Evolutionary conservation across 2,888 invertebrate genomes (phyloP), one percentile per base, ranked within the genome.

Genomic region (Cosmia trapezina): DNA sequence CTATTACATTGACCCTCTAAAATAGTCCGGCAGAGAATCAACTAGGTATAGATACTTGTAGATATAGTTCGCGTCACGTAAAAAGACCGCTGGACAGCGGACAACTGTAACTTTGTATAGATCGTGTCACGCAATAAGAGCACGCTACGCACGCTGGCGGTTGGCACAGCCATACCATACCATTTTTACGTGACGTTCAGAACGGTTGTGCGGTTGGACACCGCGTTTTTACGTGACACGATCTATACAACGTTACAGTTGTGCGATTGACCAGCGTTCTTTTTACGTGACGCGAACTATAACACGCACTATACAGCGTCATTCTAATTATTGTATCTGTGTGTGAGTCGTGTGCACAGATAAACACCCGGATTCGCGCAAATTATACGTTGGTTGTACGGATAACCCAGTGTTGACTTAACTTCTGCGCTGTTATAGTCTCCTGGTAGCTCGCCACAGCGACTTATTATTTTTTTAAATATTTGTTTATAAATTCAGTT

Each of bases 341-440:
- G 71, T 60, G 74, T 66, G 70, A 51, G 61, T 54, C 68, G 76
- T 72, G 59, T 60, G 69, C 74, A 76, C 76, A 84, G 86, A 86
- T 83, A 84, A 78, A 86, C 73, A 65, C 73, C 64, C 71, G 67
- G 76, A 80, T 87, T 89, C 85, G 86, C 86, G 82, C 74, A 83
- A 81, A 86, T 85, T 83, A 75, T 83, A 83, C 83, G 69, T 28
- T 28, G 28, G 28, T 79, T 78, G 78, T 82, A 78, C 66, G 63
- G 65, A 64, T 83, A 83, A 80, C 83, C 89, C 77, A 92, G 92
- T 93, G 82, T 83, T 80, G 73, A 77, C 22, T 83, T 74, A 79
- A 74, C 81, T 74, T 61, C 54, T 79, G 80, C 37, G 51, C 66
- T 73, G 72, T 56, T 47, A 68, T 78, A 81, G 49, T 61, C 69